These are phyloP conservation scores for Mus spicilegus DNA, from an alignment of 2,113 vertebrate genomes.

Conservation along the genomic window DNA sequence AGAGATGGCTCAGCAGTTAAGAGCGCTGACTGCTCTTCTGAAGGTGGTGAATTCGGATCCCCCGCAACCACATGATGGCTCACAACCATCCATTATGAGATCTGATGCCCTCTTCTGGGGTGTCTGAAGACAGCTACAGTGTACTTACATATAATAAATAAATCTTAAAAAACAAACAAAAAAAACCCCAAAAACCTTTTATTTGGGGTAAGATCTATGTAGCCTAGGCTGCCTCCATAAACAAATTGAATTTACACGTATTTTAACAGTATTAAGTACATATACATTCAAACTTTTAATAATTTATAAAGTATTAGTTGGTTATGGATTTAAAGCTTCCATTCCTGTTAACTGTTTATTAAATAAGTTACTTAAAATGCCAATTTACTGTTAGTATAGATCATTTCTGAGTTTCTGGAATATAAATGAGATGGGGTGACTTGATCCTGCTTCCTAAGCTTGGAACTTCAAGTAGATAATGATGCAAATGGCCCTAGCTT, in stretches of 20 bases:
- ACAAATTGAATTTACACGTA: neutral
- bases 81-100: too few species aligned
- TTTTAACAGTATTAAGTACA: too few species aligned
- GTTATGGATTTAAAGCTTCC: constrained; percentile 25
- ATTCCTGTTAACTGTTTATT: neutral
- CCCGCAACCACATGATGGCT: too few species aligned
- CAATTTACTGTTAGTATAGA: neutral
- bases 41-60: too few species aligned
- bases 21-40: too few species aligned
- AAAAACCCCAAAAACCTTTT: neutral
- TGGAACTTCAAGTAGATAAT: neutral
- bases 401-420: constrained; percentile 12
- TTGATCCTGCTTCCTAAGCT: neutral
- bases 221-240: neutral
- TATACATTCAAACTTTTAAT: too few species aligned
- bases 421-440: neutral
- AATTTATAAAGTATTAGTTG: neutral
- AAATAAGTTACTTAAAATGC: constrained; percentile 31
- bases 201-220: neutral
- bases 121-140: too few species aligned
- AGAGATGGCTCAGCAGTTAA: too few species aligned
- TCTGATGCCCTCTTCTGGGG: too few species aligned
- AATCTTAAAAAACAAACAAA: neutral
- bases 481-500: neutral
- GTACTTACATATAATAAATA: too few species aligned